phyloP scores from a whole-genome alignment of 2,797 vertebrate species.

The Pipistrellus pipistrellus region DNA sequence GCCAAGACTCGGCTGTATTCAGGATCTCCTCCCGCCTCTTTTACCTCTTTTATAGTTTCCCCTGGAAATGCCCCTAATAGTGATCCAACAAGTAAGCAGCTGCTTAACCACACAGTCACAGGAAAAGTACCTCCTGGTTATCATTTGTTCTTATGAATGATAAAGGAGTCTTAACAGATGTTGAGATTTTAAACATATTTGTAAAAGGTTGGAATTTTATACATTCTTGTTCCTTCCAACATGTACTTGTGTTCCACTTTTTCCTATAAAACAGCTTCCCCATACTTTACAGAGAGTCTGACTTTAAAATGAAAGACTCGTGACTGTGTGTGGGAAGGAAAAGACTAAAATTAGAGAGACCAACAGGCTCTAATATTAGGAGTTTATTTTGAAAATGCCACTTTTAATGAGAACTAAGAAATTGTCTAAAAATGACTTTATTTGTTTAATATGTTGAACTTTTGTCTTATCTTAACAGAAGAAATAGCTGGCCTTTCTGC shows the following conservation, averaged over 20 bases:
- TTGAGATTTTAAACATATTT: background rate
- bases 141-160: background rate
- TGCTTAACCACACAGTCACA: background rate
- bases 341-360: slow-evolving; percentile 78
- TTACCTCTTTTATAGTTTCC: background rate
- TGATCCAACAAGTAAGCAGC: background rate
- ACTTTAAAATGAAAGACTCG: slow-evolving; percentile 75
- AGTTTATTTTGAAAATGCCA: slow-evolving; percentile 78
- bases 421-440: slow-evolving; percentile 67
- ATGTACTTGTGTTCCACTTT: background rate
- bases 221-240: background rate
- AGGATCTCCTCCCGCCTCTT: background rate
- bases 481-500: slow-evolving; percentile 18
- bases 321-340: slow-evolving; percentile 78
- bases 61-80: background rate
- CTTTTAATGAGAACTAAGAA: slow-evolving; percentile 67
- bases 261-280: slow-evolving; percentile 31
- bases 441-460: slow-evolving; percentile 25
- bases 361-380: slow-evolving; percentile 80
- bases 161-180: background rate
- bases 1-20: background rate
- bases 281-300: slow-evolving; percentile 29
- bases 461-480: slow-evolving; percentile 40
- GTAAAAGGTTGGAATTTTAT: background rate
- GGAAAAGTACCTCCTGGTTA: background rate